Base-by-base conservation (phyloP, 1,140 invertebrate species). In the Diorhabda elongata region DNA sequence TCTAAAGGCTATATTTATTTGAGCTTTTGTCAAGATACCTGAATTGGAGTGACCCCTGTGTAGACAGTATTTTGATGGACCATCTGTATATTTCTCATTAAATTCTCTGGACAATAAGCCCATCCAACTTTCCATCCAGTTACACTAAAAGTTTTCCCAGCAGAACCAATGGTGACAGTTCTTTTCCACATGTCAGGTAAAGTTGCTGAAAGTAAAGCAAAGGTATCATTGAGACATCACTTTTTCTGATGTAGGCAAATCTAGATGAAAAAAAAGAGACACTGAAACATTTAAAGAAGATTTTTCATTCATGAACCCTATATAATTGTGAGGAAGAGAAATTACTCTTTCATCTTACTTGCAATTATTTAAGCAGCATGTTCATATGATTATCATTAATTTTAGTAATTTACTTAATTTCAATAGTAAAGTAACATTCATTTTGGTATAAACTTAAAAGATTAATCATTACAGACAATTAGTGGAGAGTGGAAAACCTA, bases 51-150 rank as follows among this genome's bases (percentile, higher is more conserved):
- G 3, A 87, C 83, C 77, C 91, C 94, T 0, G 94, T 96, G 77
- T 98, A 98, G 0, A 97, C 90, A 74, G 89, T 91, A 83, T 98
- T 98, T 82, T 99, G 96, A 83, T 98, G 97, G 8, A 98, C 89
- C 65, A 93, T 87, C 81, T 92, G 90, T 41, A 96, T 81, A 75
- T 97, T 93, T 43, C 83, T 81, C 69, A 98, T 89, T 3, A 98
- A 83, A 74, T 89, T 82, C 4, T 87, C 85, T 2, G 95, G 94
- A 3, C 93, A 95, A 81, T 98, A 95, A 2, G 92, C 93, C 97
- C 98, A 99, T n/a, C 97, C 97, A 5, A 90, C 87, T 85, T 97
- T 98, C 96, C 95, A 97, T 3, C 98, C 98, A 4, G 98, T 99
- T 3, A 96, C 94, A 73, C 94, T 96, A 82, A 99, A 99, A 1